A percentile compares a stretch with the other conserved stretches of the same genome.
These are phyloP conservation scores for Amphiduros pacificus DNA, from an alignment of 2,888 invertebrate genomes.

Conservation along the genomic window DNA sequence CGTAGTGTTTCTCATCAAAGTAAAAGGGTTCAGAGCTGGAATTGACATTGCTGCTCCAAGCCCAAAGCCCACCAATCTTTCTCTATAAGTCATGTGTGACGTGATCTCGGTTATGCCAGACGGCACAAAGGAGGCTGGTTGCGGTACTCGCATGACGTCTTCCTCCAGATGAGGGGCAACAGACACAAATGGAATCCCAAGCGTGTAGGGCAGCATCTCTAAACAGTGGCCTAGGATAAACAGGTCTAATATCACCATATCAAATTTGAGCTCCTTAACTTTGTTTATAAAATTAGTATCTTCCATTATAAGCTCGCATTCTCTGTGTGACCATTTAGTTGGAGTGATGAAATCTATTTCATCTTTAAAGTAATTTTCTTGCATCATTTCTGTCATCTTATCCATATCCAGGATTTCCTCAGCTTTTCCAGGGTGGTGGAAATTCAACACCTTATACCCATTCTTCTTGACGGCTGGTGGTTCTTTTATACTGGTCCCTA, in stretches of 20 bases:
- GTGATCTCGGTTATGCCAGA: slow-evolving; percentile 10
- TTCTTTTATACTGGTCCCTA: no score
- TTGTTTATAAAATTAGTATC: slow-evolving; percentile 14
- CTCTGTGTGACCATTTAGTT: no score
- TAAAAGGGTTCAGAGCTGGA: background rate
- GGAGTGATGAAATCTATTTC: no score
- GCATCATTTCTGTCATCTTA: no score
- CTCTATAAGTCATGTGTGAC: slow-evolving; percentile 23
- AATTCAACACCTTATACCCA: no score
- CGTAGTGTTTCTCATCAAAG: background rate
- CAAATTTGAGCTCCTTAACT: slow-evolving; percentile 9
- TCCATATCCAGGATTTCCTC: no score
- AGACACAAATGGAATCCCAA: slow-evolving; percentile 21
- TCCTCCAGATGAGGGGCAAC: slow-evolving; percentile 21
- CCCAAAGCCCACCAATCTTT: slow-evolving; percentile 18
- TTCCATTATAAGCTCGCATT: no score
- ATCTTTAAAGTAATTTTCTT: no score
- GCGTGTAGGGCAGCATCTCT: slow-evolving; percentile 13
- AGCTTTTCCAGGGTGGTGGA: no score
- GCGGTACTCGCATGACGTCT: slow-evolving; percentile 22
- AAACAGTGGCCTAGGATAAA: slow-evolving; percentile 18
- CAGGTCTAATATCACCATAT: slow-evolving; percentile 21
- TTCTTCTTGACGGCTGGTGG: no score
- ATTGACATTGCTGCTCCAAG: background rate
- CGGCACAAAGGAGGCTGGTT: slow-evolving; percentile 24